Evolutionary conservation across 2,797 vertebrate species (phyloP), one percentile per base, ranked within the genome.

Genomic region (Taenioides sp.): DNA sequence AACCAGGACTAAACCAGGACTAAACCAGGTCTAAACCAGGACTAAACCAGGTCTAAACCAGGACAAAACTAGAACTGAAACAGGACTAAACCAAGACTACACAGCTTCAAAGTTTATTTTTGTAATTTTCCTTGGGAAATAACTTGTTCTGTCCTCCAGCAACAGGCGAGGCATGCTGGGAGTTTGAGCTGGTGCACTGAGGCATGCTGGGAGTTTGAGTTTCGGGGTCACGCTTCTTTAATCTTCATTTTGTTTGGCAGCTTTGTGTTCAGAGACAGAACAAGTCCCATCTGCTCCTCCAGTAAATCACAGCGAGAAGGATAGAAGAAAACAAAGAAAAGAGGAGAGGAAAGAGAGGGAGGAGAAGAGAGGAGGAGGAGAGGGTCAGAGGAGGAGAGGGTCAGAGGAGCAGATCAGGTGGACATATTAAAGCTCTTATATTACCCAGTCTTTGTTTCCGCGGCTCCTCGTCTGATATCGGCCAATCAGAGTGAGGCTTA

Each of bases 331-430:
- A 14, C 10, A 23, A 25, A n/a, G 22, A 57, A 20, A 20, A 25
- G 55, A 58, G 23, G 11, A 9, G 11, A 25, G 4, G 25, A 27
- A 2, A 28, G 5, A 31, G 28, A 31, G 28, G 4, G 5, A 7
- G 91, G 18, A 31, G 12, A 27, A 2, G 54, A 55, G 14, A 16
- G 14, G 57, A 22, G 22, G 55, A 57, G 22, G 11, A n/a, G 3
- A 3, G 7, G 7, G 34, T 37, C 9, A 37, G 57, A 27, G 22
- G 23, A 23, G n/a, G 4, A 25, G 11, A n/a, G 55, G 9, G 23
- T 27, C 25, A 27, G 23, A 16, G 23, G 23, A 23, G 22, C 5
- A 5, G 50, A 1, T 18, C 49, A 50, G 14, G 14, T 18, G 47
- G 52, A 22, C 52, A 10, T 22, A 1, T 2, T 20, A 54, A 54